phyloP scores from a whole-genome alignment of 2,888 invertebrate species.

The Ornithoptera priamus region DNA sequence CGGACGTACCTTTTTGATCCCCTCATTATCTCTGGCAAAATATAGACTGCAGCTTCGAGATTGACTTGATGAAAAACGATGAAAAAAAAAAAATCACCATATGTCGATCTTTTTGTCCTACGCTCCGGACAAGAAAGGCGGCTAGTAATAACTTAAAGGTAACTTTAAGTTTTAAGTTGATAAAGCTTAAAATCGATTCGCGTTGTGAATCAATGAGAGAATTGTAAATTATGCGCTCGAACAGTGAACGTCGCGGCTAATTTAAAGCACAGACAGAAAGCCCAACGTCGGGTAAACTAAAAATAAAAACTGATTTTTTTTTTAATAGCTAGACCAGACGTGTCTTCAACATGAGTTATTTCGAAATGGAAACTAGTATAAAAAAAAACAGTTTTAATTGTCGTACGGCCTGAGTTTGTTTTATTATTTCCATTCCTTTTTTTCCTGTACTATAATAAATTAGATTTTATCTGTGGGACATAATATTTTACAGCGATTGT shows the following conservation, averaged over 20 bases:
- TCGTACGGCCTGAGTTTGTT: conserved; percentile 29
- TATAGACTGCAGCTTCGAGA: conserved; percentile 51
- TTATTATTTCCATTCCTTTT: conserved; percentile 12
- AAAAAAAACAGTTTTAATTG: conserved; percentile 37
- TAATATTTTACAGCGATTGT: conserved; percentile 30
- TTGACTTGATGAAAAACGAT: conserved; percentile 52
- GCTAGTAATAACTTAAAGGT: conserved; percentile 15
- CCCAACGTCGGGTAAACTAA: conserved; percentile 51
- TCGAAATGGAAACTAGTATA: conserved; percentile 51
- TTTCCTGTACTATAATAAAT: conserved; percentile 25
- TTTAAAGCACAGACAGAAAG: conserved; percentile 60
- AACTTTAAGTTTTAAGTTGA: conserved; percentile 16
- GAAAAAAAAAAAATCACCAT: conserved; percentile 42
- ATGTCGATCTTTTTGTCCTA: conserved; percentile 63
- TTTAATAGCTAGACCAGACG: conserved; percentile 55
- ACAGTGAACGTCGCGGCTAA: conserved; percentile 58
- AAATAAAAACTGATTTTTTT: conserved; percentile 50
- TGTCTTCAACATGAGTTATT: conserved; percentile 48
- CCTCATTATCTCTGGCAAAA: conserved; percentile 54
- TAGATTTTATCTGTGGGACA: conserved; percentile 27
- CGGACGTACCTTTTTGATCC: conserved; percentile 40
- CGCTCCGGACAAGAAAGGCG: conserved; percentile 29
- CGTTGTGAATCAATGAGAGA: conserved; percentile 20
- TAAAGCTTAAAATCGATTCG: conserved; percentile 32
- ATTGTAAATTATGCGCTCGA: conserved; percentile 45